Evolutionary conservation across 2,113 vertebrate species (phyloP).

Genomic region (Antennarius striatus): DNA sequence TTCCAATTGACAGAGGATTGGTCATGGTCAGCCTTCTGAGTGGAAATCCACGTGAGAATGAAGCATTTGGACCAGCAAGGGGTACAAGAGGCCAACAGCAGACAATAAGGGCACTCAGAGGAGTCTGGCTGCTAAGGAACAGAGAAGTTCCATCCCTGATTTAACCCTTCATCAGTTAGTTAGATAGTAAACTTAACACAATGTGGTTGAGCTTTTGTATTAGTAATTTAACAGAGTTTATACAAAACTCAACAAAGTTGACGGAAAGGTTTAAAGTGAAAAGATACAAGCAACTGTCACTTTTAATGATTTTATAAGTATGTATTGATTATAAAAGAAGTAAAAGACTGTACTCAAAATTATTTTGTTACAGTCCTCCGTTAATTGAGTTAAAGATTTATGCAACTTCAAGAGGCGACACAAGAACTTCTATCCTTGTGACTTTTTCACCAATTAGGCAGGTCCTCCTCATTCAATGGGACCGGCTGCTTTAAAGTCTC

Average conservation of each 20-base stretch:
- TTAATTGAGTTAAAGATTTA: slow-evolving; percentile 42
- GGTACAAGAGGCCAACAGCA: slow-evolving; percentile 69
- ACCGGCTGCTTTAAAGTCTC: slow-evolving; percentile 58
- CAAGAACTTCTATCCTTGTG: slow-evolving; percentile 56
- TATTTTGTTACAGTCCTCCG: not conserved
- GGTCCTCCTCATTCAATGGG: slow-evolving; percentile 53
- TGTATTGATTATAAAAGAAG: not conserved
- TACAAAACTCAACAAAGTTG: not conserved
- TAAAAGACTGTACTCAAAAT: not conserved
- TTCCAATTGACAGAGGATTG: slow-evolving; percentile 79
- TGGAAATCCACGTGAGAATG: slow-evolving; percentile 84
- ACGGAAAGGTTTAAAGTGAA: not conserved
- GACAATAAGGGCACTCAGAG: slow-evolving; percentile 76
- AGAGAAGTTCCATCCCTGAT: slow-evolving; percentile 48
- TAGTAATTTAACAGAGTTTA: not conserved
- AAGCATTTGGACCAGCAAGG: slow-evolving; percentile 70
- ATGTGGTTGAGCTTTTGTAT: slow-evolving; percentile 6
- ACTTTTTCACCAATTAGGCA: slow-evolving; percentile 76
- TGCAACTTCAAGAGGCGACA: slow-evolving; percentile 27
- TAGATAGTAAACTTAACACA: slow-evolving; percentile 40
- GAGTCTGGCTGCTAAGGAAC: slow-evolving; percentile 67
- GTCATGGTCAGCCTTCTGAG: slow-evolving; percentile 79
- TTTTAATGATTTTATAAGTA: not conserved
- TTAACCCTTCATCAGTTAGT: slow-evolving; percentile 63
- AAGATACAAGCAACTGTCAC: not conserved